Percentiles rank a stretch among this genome's conserved stretches.
Evolutionary conservation across 2,888 invertebrate species (phyloP).

Genomic region (Dysmachus trigonus): DNA sequence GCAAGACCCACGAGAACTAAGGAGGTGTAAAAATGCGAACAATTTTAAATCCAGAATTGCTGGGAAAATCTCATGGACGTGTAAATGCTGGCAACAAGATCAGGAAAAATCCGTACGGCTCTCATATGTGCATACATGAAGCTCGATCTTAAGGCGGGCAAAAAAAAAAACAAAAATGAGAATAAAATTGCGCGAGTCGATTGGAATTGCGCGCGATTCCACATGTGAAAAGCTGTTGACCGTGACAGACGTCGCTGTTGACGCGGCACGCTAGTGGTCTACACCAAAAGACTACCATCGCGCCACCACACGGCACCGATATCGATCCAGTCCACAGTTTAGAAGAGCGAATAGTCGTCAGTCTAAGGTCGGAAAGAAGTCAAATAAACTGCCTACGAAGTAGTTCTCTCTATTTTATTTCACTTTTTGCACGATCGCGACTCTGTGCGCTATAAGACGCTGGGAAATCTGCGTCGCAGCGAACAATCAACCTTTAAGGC

Average conservation of each 20-base stretch:
- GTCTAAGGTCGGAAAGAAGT: slow-evolving; percentile 38
- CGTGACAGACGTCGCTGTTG: slow-evolving; percentile 44
- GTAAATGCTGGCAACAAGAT: slow-evolving; percentile 1
- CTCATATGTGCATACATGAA: slow-evolving; percentile 24
- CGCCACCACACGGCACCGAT: neutral
- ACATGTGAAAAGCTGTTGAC: slow-evolving; percentile 47
- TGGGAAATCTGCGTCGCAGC: slow-evolving; percentile 25
- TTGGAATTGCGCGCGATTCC: slow-evolving; percentile 43
- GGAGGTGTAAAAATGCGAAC: slow-evolving; percentile 27
- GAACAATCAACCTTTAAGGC: slow-evolving; percentile 26
- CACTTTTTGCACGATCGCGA: neutral
- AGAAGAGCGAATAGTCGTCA: neutral
- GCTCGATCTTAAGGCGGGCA: neutral
- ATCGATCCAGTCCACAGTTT: slow-evolving; percentile 1
- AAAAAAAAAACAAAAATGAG: slow-evolving; percentile 3
- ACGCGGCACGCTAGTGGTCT: neutral
- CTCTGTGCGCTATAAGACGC: neutral
- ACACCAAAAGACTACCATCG: neutral
- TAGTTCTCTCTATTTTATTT: neutral
- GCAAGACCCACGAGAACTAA: neutral
- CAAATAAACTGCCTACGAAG: slow-evolving; percentile 29
- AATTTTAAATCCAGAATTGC: slow-evolving; percentile 5
- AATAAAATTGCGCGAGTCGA: slow-evolving; percentile 31
- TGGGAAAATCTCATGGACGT: slow-evolving; percentile 19
- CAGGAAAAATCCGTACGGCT: slow-evolving; percentile 4